Conservation (phyloP, 1,140 invertebrate genomes). For the Helicoverpa zea region DNA sequence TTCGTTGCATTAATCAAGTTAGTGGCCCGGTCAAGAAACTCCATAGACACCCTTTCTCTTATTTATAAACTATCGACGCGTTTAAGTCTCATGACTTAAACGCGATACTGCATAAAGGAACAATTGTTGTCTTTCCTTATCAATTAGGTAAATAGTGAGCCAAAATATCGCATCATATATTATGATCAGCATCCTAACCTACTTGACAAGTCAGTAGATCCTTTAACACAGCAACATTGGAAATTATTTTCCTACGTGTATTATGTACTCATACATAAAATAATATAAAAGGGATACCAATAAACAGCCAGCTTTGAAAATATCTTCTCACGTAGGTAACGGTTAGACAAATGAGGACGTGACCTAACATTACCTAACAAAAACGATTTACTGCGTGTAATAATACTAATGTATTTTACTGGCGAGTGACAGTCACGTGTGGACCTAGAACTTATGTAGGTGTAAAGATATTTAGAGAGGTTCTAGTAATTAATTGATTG, state of each 20-base stretch:
- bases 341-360: conserved; percentile 1
- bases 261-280: neutral
- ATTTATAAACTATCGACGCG: no score
- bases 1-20: no score
- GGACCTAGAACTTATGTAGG: neutral
- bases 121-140: no score
- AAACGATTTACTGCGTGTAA: conserved; percentile 22
- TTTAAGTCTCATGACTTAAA: no score
- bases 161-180: no score
- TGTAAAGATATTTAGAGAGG: neutral
- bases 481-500: neutral
- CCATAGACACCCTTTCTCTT: no score
- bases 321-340: neutral
- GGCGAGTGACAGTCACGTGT: neutral
- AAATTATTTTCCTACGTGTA: neutral
- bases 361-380: conserved; percentile 7
- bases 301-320: neutral
- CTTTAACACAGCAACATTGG: no score
- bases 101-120: no score
- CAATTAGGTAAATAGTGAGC: no score
- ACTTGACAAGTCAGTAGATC: no score
- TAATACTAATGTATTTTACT: conserved; percentile 14
- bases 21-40: no score
- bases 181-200: no score
- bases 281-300: neutral